A percentile compares a stretch with the other conserved stretches of the same genome.
These are phyloP conservation scores for Pseudolycoriella hygida DNA, from an alignment of 2,888 invertebrate genomes.

Conservation along the genomic window DNA sequence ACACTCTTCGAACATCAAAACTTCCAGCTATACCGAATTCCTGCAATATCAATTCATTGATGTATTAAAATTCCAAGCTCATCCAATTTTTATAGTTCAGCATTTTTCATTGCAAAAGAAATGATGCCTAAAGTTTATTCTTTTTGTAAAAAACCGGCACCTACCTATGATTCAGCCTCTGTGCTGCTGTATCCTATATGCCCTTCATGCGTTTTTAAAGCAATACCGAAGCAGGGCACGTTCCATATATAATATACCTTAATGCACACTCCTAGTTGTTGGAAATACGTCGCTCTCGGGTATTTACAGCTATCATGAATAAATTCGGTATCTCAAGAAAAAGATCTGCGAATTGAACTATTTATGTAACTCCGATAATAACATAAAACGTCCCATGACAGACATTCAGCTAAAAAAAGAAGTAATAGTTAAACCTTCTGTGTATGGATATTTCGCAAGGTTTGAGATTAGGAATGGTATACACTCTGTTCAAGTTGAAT, in stretches of 20 bases:
- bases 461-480: no score
- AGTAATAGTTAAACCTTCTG: not conserved
- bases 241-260: slow-evolving; percentile 1
- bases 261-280: not conserved
- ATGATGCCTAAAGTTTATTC: not conserved
- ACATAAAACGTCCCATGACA: slow-evolving; percentile 4
- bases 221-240: slow-evolving; percentile 2
- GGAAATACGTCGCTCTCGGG: slow-evolving; percentile 2
- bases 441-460: no score
- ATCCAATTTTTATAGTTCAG: slow-evolving; percentile 3
- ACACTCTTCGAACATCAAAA: no score
- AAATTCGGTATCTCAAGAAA: slow-evolving; percentile 1
- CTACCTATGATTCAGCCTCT: not conserved
- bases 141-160: not conserved
- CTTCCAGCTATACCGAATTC: no score
- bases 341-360: slow-evolving; percentile 3
- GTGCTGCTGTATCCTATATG: not conserved
- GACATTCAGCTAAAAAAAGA: not conserved
- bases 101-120: not conserved
- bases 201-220: not conserved
- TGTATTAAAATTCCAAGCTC: slow-evolving; percentile 2
- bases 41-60: not conserved
- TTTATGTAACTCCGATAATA: slow-evolving; percentile 3
- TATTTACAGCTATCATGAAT: not conserved
- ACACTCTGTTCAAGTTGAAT: no score